Percentiles rank a stretch among this genome's conserved stretches.
These are phyloP conservation scores for Microcebus jonahi DNA, from an alignment of 2,113 vertebrate species.

Conservation along the genomic window DNA sequence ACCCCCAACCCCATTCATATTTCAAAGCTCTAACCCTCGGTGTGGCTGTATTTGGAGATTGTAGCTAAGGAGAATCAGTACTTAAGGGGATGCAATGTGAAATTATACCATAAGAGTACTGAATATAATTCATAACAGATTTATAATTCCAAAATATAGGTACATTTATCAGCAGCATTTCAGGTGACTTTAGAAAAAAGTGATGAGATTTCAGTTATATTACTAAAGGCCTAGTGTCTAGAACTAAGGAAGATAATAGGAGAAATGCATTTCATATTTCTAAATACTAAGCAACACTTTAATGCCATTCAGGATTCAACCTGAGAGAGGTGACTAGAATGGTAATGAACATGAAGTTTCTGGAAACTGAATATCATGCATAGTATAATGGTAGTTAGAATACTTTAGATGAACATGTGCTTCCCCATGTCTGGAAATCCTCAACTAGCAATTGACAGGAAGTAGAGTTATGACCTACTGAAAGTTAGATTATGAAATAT, in stretches of 20 bases:
- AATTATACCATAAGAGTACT: neutral
- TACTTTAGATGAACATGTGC: neutral
- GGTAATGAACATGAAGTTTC: neutral
- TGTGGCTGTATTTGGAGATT: neutral
- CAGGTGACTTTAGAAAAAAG: neutral
- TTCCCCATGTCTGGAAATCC: neutral
- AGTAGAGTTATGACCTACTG: neutral
- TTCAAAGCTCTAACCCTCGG: accelerated
- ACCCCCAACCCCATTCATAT: neutral
- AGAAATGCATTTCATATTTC: neutral
- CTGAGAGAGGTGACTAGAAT: neutral
- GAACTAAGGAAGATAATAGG: neutral
- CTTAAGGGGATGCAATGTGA: neutral
- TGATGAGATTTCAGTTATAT: neutral
- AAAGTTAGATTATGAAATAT: neutral
- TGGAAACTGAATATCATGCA: too few species aligned
- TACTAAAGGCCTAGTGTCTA: neutral
- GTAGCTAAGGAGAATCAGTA: accelerated
- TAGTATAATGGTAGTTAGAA: neutral
- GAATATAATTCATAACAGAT: neutral
- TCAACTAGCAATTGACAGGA: neutral
- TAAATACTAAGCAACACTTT: neutral
- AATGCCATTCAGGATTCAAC: neutral
- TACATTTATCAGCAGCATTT: neutral
- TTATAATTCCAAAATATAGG: neutral